phyloP scores from a whole-genome alignment of 1,140 invertebrate species.

The Monomorium pharaonis region DNA sequence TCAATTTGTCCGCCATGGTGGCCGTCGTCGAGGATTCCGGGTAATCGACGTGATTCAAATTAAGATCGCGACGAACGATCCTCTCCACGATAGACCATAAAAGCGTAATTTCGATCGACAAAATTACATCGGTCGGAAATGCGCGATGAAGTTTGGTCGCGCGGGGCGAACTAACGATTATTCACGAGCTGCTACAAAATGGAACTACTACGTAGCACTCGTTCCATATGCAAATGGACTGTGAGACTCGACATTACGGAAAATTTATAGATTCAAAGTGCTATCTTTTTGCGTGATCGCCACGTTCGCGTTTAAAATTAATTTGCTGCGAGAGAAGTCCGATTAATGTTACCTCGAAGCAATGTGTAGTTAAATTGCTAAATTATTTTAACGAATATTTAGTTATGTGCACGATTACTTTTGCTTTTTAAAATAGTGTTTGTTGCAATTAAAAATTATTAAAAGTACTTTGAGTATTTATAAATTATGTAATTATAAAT shows the following conservation, averaged over 20 bases:
- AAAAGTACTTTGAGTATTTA: too few relatives aligned
- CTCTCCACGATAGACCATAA: background rate
- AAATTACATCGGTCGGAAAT: background rate
- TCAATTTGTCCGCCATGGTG: slow-evolving; percentile 28
- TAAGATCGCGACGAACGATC: slow-evolving; percentile 30
- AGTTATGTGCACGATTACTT: background rate
- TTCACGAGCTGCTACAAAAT: slow-evolving; percentile 31
- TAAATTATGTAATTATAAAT: slow-evolving; percentile 5
- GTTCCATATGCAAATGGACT: slow-evolving; percentile 29
- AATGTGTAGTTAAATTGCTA: background rate
- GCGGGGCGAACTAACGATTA: background rate
- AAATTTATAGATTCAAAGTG: slow-evolving; percentile 23
- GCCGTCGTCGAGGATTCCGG: background rate
- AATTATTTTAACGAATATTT: background rate
- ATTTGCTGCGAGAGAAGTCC: background rate
- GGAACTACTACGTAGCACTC: background rate
- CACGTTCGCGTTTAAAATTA: background rate
- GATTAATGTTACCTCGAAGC: background rate
- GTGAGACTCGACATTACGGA: background rate
- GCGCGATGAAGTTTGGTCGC: background rate
- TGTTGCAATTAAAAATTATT: background rate
- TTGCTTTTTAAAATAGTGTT: background rate
- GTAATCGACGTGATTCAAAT: slow-evolving; percentile 40
- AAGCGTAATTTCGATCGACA: background rate
- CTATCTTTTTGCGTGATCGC: background rate